Base-by-base conservation (phyloP, 2,113 vertebrate species). In the Uria lomvia region DNA sequence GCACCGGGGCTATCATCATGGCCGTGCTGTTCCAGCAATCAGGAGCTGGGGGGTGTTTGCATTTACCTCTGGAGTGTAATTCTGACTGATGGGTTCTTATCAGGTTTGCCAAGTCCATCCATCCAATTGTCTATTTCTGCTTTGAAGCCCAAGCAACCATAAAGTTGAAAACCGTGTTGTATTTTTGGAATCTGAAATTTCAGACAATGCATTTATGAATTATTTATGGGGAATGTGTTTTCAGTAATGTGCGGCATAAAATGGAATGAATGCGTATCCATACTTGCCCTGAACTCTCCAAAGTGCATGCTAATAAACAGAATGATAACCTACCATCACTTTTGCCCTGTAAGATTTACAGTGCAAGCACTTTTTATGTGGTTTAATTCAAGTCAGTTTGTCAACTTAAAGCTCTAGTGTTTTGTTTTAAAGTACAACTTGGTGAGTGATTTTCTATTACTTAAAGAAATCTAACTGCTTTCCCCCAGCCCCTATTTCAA, bases 151-250 rank as follows among this genome's bases (percentile, higher is more conserved):
- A 96, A 89, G 91, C 62, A 86, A 82, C 91, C 78, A 94, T 95
- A 95, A 97, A 97, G 95, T 75, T 95, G 86, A 97, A 96, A 94
- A 96, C 36, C 2, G 3, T 78, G 70, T n/a, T 96, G 91, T 90
- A 91, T 92, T 97, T 97, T 97, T 96, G 52, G 95, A 96, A 92
- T 97, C 89, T 95, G 94, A 97, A 97, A 93, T 97, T 97, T 97
- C 77, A 97, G 92, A 96, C 95, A 97, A 95, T 86, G 76, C 66
- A 20, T 72, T 93, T 90, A 96, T 97, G 90, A 97, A 97, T 98
- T 97, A 98, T 98, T 98, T 97, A 97, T 98, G 80, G 86, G 0
- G 74, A 97, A 96, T 96, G 88, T 91, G 77, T 94, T 97, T 96
- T 97, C 96, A 92, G 76, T 97, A 98, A 96, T 86, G 79, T 89